Evolutionary conservation across 2,797 vertebrate species (phyloP).

Genomic region (Pteropus rufus): DNA sequence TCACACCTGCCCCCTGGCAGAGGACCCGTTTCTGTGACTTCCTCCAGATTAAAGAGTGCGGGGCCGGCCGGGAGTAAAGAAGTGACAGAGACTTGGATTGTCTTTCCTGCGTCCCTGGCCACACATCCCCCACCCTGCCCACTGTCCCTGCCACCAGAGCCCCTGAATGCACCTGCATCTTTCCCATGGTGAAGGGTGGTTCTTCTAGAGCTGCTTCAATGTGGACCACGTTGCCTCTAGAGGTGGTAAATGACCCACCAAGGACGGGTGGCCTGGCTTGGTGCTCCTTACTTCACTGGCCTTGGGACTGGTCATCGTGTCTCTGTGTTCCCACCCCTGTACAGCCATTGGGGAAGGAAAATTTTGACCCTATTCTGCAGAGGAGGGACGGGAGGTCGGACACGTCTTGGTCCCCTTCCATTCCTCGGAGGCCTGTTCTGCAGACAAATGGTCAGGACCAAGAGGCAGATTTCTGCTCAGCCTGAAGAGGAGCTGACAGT

Average conservation of each 20-base stretch:
- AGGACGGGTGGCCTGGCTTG: not conserved
- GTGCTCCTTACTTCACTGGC: not conserved
- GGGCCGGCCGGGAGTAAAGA: not conserved
- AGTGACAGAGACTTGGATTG: not conserved
- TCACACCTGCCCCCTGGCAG: not conserved
- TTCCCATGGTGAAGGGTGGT: not conserved
- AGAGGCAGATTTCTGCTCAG: not conserved
- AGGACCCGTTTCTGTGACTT: not conserved
- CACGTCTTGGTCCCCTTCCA: not conserved
- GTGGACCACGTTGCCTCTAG: not conserved
- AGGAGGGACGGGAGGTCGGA: not conserved
- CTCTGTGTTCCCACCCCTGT: not conserved
- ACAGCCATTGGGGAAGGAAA: not conserved
- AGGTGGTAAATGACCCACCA: not conserved
- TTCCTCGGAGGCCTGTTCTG: not conserved
- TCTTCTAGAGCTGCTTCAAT: not conserved
- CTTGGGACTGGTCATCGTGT: not conserved
- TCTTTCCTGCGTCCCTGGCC: slow-evolving; percentile 2
- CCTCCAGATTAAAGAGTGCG: slow-evolving; percentile 6
- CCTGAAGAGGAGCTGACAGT: not conserved
- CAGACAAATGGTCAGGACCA: not conserved
- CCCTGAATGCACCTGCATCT: not conserved
- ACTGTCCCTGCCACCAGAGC: not conserved
- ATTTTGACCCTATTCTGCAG: not conserved
- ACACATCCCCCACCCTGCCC: not conserved